Percentiles rank a stretch among this genome's conserved stretches.
Evolutionary conservation across 2,888 invertebrate species (phyloP).

Genomic region (Cancer borealis): DNA sequence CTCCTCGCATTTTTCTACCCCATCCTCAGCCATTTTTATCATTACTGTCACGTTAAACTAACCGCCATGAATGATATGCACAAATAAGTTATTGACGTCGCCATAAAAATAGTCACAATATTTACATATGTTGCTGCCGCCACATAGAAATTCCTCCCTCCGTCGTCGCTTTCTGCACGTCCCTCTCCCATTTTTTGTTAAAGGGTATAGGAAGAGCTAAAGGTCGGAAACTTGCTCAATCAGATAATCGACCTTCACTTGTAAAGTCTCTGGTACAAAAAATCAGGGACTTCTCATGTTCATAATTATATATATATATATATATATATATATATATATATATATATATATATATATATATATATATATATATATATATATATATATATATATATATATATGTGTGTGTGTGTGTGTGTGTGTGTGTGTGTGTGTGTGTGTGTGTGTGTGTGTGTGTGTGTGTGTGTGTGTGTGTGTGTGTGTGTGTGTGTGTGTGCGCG

Average conservation of each 20-base stretch:
- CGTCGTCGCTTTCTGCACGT: conserved; percentile 20
- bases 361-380: too few relatives aligned
- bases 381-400: too few relatives aligned
- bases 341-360: too few relatives aligned
- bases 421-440: too few relatives aligned
- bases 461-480: too few relatives aligned
- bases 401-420: too few relatives aligned
- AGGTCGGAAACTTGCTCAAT: neutral
- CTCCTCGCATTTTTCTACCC: neutral
- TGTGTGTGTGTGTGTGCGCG: too few relatives aligned
- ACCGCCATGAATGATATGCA: neutral
- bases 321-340: too few relatives aligned
- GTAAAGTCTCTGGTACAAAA: too few relatives aligned
- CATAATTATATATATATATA: too few relatives aligned
- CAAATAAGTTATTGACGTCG: neutral
- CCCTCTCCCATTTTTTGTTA: neutral
- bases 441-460: too few relatives aligned
- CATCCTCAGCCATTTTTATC: neutral
- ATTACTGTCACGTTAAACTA: neutral
- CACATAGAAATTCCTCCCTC: neutral
- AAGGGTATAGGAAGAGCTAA: neutral
- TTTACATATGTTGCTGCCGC: neutral
- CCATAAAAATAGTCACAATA: neutral
- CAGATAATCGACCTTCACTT: neutral
- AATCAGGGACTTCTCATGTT: too few relatives aligned